Conservation (phyloP, 2,797 vertebrate genomes). For the Enteromius viviparus region DNA sequence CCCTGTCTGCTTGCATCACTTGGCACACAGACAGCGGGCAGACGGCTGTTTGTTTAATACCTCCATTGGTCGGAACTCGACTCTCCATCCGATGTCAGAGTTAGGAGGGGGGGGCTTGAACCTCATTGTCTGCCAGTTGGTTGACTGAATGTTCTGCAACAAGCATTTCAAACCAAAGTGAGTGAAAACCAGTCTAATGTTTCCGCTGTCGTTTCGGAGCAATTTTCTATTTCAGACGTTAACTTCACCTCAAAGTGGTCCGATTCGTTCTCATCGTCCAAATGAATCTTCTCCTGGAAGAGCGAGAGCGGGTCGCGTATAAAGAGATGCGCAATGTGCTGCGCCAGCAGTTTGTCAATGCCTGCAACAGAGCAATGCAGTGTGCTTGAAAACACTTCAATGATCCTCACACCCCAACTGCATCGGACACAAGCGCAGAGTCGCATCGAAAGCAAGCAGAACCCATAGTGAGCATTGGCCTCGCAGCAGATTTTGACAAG, state of each 20-base stretch:
- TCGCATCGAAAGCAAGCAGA: not conserved
- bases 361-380: slow-evolving; percentile 76
- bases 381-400: not conserved
- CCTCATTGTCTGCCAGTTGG: slow-evolving; percentile 99
- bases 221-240: not conserved
- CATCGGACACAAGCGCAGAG: not conserved
- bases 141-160: slow-evolving; percentile 95
- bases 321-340: slow-evolving; percentile 98
- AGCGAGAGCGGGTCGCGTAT: slow-evolving; percentile 95
- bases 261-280: slow-evolving; percentile 97
- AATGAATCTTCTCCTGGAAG: slow-evolving; percentile 93
- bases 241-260: slow-evolving; percentile 93
- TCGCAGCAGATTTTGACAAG: too few species aligned
- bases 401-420: not conserved
- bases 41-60: slow-evolving; percentile 68
- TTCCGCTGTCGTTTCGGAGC: too few species aligned
- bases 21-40: not conserved
- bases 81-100: slow-evolving; percentile 98
- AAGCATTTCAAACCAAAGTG: not conserved
- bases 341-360: slow-evolving; percentile 95
- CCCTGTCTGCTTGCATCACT: not conserved
- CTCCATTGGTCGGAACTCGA: slow-evolving; percentile 99
- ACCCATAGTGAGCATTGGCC: not conserved
- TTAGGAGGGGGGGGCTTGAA: slow-evolving; percentile 99
- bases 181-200: too few species aligned